Evolutionary conservation across 2,888 invertebrate genomes (phyloP), one percentile per base, ranked within the genome.

Genomic region (Ormyrus thymus): DNA sequence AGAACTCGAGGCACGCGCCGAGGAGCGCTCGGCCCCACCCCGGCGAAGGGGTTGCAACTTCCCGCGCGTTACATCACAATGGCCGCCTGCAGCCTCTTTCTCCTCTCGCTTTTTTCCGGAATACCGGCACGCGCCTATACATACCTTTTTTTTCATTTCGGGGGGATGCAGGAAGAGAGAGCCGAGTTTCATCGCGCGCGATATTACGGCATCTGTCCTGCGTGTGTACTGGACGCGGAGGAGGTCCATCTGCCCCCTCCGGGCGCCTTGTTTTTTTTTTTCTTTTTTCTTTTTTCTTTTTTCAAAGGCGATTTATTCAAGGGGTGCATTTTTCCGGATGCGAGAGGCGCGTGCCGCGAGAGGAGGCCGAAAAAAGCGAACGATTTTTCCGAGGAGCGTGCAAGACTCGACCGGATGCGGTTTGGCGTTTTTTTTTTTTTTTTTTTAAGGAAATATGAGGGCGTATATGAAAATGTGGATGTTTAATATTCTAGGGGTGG

Each of bases 151-250:
- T 58, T 65, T n/a, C 10, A 51, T 53, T 65, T 65, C 51, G 8
- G 9, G 15, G 45, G 51, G 45, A 46, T 43, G 29, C 58, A 45
- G 55, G 13, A 53, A 62, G 7, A 53, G 51, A 59, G 15, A 71
- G 50, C 55, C 8, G 61, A 61, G 58, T 15, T 58, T 13, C 7
- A 15, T 13, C 7, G 64, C 48, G 15, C 13, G 43, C 61, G 61
- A 69, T 76, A 69, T 76, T 78, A 78, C 77, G 46, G 71, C 77
- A 78, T 78, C 77, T 78, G 77, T 78, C 66, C 66, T 72, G 61
- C 51, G 61, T 66, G 59, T 29, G 8, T n/a, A 29, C 45, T 7
- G 69, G 48, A 48, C 70, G 43, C 10, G 50, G 56, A 48, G 59
- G 50, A 66, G 29, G 56, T 64, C 48, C 72, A 62, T 56, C 55